Evolutionary conservation across 2,113 vertebrate species (phyloP), one percentile per base, ranked within the genome.

Genomic region (Podocnemis expansa): DNA sequence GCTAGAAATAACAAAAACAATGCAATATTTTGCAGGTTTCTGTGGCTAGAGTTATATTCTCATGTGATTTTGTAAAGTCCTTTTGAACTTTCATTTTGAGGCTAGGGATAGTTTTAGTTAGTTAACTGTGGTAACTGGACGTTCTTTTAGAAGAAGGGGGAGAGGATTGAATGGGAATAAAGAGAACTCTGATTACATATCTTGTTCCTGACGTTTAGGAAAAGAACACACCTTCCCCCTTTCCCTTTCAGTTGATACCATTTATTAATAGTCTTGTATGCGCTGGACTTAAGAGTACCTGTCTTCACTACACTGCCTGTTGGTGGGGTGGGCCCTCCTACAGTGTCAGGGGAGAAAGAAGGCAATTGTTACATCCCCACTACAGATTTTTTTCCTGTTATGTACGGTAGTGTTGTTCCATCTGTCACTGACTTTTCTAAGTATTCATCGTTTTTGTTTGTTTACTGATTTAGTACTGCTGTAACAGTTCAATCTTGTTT

Each of bases 121-220:
- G 31, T 47, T 76, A 17, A 0, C 92, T 11, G 82, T 88, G 84
- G 10, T 85, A 80, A 25, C 82, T 58, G 24, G 24, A 24, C 21
- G 10, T 51, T 51, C 5, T 52, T 52, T 52, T 16, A 52, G 17
- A 52, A 17, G n/a, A 70, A 67, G 81, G 80, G 78, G 56, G 51
- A 16, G 0, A 78, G 1, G 67, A 43, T 85, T 2, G 47, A 49
- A 4, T 84, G 27, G 10, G 31, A 55, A 8, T 41, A 38, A 52
- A 49, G 80, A 47, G 88, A 93, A 47, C 5, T 8, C 21, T 24
- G 19, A 2, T 51, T 41, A 9, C 2, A 0, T 0, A 0, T 81
- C 2, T 13, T 49, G 54, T 54, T 0, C 4, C 17, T 82, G 2
- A 31, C 41, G 45, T 3, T 78, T 67, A n/a, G 34, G 63, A 67